Conservation (phyloP, 2,113 vertebrate genomes). For the Seriola rivoliana region DNA sequence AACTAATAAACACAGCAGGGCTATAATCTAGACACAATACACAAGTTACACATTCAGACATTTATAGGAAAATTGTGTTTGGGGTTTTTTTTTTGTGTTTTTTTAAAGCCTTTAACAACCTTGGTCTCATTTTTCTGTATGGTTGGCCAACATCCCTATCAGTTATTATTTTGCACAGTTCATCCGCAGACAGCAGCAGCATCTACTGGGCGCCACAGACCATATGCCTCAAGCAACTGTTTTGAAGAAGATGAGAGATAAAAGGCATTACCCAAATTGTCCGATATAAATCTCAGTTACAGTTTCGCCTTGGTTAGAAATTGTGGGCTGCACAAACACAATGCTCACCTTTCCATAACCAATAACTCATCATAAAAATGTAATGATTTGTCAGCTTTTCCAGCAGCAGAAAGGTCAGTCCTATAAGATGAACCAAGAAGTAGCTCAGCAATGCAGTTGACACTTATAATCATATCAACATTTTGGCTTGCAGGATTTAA, state of each 20-base stretch:
- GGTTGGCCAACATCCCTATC: conserved; percentile 5
- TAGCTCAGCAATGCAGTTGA: not conserved
- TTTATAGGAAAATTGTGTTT: not conserved
- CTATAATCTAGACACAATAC: conserved; percentile 26
- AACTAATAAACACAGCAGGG: conserved; percentile 36
- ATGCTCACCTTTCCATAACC: not conserved
- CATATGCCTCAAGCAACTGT: not conserved
- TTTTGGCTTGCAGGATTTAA: not conserved
- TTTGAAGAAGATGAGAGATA: not conserved
- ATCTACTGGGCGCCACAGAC: not conserved
- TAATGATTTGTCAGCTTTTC: not conserved
- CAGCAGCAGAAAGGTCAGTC: not conserved
- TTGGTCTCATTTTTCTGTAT: conserved; percentile 2
- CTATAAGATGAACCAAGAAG: not conserved
- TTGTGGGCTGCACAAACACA: not conserved
- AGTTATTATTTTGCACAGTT: not conserved
- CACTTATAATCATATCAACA: not conserved
- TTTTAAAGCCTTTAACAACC: not conserved
- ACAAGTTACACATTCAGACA: conserved; percentile 44
- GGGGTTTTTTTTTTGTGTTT: not conserved
- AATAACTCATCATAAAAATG: not conserved
- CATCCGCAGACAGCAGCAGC: not conserved
- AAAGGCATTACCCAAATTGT: not conserved
- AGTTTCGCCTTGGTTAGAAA: not conserved
- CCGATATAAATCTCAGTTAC: not conserved